Conservation (phyloP, 2,888 invertebrate genomes). For the Dione juno region DNA sequence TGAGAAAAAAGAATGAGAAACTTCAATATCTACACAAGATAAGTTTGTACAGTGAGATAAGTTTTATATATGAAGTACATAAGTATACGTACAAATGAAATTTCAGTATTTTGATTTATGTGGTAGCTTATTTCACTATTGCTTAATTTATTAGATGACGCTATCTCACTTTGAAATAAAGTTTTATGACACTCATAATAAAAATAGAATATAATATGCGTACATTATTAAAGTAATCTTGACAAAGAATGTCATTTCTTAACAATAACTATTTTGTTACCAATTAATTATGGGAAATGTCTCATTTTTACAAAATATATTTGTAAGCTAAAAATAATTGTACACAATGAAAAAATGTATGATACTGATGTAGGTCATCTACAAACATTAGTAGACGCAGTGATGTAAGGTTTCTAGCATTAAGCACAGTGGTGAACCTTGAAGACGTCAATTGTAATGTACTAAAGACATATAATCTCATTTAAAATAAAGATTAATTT, state of each 20-base stretch:
- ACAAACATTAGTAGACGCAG: conserved; percentile 14
- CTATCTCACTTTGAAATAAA: neutral
- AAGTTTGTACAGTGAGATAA: too few relatives aligned
- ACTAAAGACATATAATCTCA: conserved; percentile 6
- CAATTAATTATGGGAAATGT: too few relatives aligned
- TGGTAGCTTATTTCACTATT: neutral
- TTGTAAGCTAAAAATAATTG: neutral
- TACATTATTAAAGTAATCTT: too few relatives aligned
- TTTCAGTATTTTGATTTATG: neutral
- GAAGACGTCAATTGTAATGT: conserved; percentile 22
- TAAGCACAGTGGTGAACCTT: conserved; percentile 31
- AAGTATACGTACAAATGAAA: too few relatives aligned
- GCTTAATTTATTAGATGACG: neutral
- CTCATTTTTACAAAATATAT: too few relatives aligned
- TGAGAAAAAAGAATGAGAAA: too few relatives aligned
- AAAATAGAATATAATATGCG: neutral
- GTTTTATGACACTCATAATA: neutral
- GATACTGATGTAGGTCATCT: conserved; percentile 17
- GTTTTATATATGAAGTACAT: too few relatives aligned
- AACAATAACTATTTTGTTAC: neutral
- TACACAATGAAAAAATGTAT: too few relatives aligned
- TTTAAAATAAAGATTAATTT: conserved; percentile 9
- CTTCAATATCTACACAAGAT: too few relatives aligned
- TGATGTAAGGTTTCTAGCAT: conserved; percentile 44
- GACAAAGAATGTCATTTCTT: neutral